Evolutionary conservation across 2,797 vertebrate genomes (phyloP).

Genomic region (Sebastolobus alascanus): DNA sequence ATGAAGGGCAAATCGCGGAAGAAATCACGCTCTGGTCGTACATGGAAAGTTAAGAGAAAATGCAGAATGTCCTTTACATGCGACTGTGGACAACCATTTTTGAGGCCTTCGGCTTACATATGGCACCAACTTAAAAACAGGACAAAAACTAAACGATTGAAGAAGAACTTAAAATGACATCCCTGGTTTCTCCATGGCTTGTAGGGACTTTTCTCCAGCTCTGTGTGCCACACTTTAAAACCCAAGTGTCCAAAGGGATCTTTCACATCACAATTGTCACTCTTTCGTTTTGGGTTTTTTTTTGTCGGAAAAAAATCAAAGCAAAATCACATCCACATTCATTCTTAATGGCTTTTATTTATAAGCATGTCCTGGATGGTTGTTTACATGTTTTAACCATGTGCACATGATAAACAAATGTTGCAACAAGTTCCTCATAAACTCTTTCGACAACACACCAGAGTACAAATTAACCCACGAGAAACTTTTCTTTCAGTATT

Average conservation of each 20-base stretch:
- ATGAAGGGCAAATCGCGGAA: constrained; percentile 37
- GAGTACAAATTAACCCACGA: constrained; percentile 22
- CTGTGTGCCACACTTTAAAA: neutral
- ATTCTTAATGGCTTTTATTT: constrained; percentile 62
- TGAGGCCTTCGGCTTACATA: constrained; percentile 82
- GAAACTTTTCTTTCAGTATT: constrained; percentile 28
- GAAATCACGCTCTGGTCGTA: constrained; percentile 16
- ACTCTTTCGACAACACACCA: constrained; percentile 37
- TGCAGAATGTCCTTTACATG: constrained; percentile 79
- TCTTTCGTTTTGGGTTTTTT: constrained; percentile 21
- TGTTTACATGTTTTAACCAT: constrained; percentile 59
- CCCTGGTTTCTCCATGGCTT: neutral
- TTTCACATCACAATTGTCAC: constrained; percentile 1
- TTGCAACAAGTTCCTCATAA: constrained; percentile 30
- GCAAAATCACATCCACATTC: constrained; percentile 26
- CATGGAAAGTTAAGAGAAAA: constrained; percentile 49
- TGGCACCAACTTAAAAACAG: constrained; percentile 84
- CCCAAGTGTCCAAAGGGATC: constrained; percentile 2
- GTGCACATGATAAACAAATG: constrained; percentile 76
- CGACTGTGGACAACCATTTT: constrained; percentile 81
- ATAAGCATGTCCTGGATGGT: constrained; percentile 32
- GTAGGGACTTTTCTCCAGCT: neutral
- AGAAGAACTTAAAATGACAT: constrained; percentile 26
- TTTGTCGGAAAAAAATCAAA: constrained; percentile 16
- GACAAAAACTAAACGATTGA: constrained; percentile 46